A percentile compares a stretch with the other conserved stretches of the same genome.
Evolutionary conservation across 2,888 invertebrate genomes (phyloP).

Genomic region (Drosophila mimica): DNA sequence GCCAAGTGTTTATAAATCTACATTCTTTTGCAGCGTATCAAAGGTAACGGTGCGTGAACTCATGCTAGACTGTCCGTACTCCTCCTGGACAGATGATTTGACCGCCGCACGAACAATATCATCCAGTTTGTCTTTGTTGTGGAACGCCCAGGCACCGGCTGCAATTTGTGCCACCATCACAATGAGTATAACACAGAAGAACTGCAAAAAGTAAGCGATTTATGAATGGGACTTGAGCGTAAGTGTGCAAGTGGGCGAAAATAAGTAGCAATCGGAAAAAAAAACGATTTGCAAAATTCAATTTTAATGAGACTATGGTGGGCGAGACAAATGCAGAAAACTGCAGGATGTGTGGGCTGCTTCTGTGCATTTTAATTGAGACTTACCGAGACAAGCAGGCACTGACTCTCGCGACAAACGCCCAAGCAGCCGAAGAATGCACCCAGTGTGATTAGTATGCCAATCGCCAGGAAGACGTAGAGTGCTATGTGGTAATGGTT

Average conservation of each 20-base stretch:
- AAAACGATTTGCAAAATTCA: conserved; percentile 21
- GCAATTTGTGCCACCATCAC: conserved; percentile 92
- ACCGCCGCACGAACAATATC: conserved; percentile 88
- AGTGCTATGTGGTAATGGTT: conserved; percentile 87
- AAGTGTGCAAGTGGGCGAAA: conserved; percentile 13
- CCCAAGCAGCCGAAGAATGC: conserved; percentile 94
- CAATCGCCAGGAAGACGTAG: conserved; percentile 90
- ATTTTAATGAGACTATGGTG: conserved; percentile 31
- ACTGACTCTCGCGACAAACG: conserved; percentile 91
- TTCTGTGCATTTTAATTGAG: conserved; percentile 45
- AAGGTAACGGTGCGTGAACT: conserved; percentile 87
- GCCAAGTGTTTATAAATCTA: conserved; percentile 76
- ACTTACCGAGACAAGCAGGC: conserved; percentile 90
- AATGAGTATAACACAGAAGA: conserved; percentile 91
- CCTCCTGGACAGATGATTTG: conserved; percentile 88
- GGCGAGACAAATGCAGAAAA: conserved; percentile 46
- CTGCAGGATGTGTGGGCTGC: conserved; percentile 44
- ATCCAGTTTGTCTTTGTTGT: conserved; percentile 89
- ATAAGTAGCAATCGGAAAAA: conserved; percentile 24
- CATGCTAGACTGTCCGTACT: conserved; percentile 87
- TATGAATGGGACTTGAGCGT: conserved; percentile 41
- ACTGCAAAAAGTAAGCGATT: conserved; percentile 85
- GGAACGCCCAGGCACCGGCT: conserved; percentile 91
- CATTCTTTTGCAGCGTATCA: conserved; percentile 89
- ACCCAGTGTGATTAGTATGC: conserved; percentile 90